Evolutionary conservation across 2,888 invertebrate genomes (phyloP), one percentile per base, ranked within the genome.

Genomic region (Trilocha varians): DNA sequence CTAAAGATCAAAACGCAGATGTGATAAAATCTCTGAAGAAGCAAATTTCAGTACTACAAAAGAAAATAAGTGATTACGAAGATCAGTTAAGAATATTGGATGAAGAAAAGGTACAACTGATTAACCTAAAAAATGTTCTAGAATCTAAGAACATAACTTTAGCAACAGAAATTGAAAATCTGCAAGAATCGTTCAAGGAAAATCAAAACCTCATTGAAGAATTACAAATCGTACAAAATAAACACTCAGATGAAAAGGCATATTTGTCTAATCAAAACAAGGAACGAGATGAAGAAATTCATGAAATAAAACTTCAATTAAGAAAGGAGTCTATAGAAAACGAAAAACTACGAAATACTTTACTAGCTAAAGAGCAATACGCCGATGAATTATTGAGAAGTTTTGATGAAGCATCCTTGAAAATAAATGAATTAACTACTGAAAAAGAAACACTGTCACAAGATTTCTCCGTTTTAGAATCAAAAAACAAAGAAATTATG

Each of bases 401-500:
- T 16, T 58, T 90, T 15, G 78, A 87, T 47, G 78, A 78, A 43
- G 50, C 64, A 59, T 70, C 73, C 45, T 64, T 65, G 43, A 82
- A 85, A 34, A 53, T 88, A 3, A 72, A 85, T 13, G 62, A 51
- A 45, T 70, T 59, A 39, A 57, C 80, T 16, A 57, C 64, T 32
- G 74, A 77, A 13, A 88, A 87, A 57, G 72, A 71, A 55, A 44
- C 84, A 80, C 48, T 65, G 65, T 52, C 71, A 64, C 66, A 76
- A 57, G 61, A 77, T 61, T 56, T 58, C 40, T 44, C 54, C 1
- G 69, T 78, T 11, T 58, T 90, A 1, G 90, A 91, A 57, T 76
- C 63, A 5, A 92, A 91, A 61, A 89, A 90, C 50, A 91, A 90
- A 56, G 90, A 91, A 39, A 88, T 92, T 47, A 69, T 91, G 41